Evolutionary conservation across 2,113 vertebrate genomes (phyloP).

Genomic region (Megaceryle maxima): DNA sequence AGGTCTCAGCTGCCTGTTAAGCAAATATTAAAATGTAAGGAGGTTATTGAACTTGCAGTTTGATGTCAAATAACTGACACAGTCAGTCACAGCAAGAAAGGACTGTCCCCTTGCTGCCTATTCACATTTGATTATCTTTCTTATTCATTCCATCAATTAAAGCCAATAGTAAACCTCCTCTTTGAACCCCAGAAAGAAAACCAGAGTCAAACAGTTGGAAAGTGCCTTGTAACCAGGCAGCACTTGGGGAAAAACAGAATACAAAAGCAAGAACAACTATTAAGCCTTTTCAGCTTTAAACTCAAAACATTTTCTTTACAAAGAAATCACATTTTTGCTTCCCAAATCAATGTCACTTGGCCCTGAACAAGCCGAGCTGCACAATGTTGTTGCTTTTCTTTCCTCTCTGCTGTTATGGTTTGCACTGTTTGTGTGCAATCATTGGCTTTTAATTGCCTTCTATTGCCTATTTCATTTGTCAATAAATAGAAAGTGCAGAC

Average conservation of each 20-base stretch:
- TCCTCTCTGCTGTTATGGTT: slow-evolving; percentile 49
- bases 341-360: slow-evolving; percentile 9
- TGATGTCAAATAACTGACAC: not conserved
- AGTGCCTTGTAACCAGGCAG: not conserved
- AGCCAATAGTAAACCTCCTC: not conserved
- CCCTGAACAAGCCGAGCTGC: not conserved
- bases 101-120: not conserved
- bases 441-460: slow-evolving; percentile 74
- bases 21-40: not conserved
- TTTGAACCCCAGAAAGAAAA: not conserved
- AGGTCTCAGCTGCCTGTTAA: not conserved
- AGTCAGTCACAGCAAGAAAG: not conserved
- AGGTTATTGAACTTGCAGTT: not conserved
- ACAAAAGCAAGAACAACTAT: slow-evolving; percentile 20
- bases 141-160: not conserved
- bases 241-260: not conserved
- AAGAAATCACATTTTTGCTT: slow-evolving; percentile 34
- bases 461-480: slow-evolving; percentile 74
- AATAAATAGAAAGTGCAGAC: slow-evolving; percentile 72
- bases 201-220: slow-evolving; percentile 17
- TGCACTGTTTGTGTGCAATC: slow-evolving; percentile 58
- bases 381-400: slow-evolving; percentile 29
- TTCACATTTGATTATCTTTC: not conserved
- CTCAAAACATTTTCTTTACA: slow-evolving; percentile 31
- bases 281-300: not conserved